Evolutionary conservation across 2,797 vertebrate genomes (phyloP), one percentile per base, ranked within the genome.

Genomic region (Oreochromis mossambicus): DNA sequence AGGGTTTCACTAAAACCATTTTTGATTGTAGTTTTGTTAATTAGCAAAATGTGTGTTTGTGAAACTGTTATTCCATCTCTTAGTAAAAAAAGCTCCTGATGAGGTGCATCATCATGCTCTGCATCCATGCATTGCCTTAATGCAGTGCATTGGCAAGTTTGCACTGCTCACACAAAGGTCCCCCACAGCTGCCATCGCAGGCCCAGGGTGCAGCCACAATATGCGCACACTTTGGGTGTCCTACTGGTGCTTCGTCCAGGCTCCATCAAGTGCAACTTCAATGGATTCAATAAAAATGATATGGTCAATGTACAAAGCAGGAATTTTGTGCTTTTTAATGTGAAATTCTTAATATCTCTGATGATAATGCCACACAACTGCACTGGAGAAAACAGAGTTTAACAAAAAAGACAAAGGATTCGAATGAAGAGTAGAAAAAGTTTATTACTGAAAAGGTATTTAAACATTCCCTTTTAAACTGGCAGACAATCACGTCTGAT

Each of bases 361-460:
- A 46, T 46, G 13, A 46, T 17, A 46, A 46, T 1, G 5, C 0
- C 0, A 0, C 13, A 46, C 41, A 29, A 15, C 13, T 26, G 41
- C 24, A 73, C n/a, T 1, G 0, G 8, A 15, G 41, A 46, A 73
- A 46, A 46, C 41, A 10, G 3, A 24, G 41, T 73, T 73, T 48
- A 19, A 0, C 6, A 32, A 0, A 6, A 63, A 34, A 38, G 8
- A 14, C 26, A 13, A 54, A 66, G 24, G 8, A 38, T 17, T 21
- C 75, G 8, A 14, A 11, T 77, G 21, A 76, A 75, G 21, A n/a
- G 90, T 95, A 95, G 63, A 95, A 95, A 95, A 94, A 54, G 76
- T 95, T 95, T 95, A 94, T 95, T 94, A 91, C 86, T 87, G 83
- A 94, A 94, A 92, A 92, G 83, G 87, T 86, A 89, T 92, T 90